Percentiles rank a stretch among this genome's conserved stretches.
These are phyloP conservation scores for Pluvianellus socialis DNA, from an alignment of 2,113 vertebrate genomes.

Conservation along the genomic window DNA sequence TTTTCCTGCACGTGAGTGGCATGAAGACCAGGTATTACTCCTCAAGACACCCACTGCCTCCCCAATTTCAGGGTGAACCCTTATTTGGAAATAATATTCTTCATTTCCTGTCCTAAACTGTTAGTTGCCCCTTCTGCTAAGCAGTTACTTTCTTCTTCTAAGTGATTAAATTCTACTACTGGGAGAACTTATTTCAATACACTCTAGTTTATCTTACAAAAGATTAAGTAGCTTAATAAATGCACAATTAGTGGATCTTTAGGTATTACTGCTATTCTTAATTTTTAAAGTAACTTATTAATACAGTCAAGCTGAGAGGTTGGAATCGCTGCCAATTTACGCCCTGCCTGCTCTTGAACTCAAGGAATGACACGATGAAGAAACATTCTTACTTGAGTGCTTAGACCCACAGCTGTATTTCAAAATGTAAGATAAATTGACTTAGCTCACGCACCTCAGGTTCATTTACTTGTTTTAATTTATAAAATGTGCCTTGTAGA, in stretches of 20 bases:
- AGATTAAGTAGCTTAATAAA: not conserved
- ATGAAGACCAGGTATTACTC: not conserved
- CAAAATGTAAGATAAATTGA: not conserved
- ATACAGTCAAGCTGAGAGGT: not conserved
- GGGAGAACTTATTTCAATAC: not conserved
- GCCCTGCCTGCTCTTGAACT: not conserved
- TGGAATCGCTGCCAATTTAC: not conserved
- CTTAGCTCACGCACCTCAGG: not conserved
- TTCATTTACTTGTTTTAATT: not conserved
- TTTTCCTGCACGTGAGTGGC: not conserved
- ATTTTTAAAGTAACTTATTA: not conserved
- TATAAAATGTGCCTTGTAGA: conserved; percentile 10
- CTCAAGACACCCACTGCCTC: not conserved
- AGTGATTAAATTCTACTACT: not conserved
- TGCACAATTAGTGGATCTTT: not conserved
- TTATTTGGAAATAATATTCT: not conserved
- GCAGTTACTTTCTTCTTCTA: not conserved
- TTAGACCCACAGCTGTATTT: not conserved
- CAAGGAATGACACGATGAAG: not conserved
- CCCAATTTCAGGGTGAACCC: not conserved
- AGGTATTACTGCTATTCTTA: not conserved
- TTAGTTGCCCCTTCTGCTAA: not conserved
- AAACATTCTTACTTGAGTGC: not conserved
- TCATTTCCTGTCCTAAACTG: not conserved
- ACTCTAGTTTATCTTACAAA: not conserved